Percentiles rank a stretch among this genome's conserved stretches.
Conservation (phyloP, 30 jellyfish, hydroid and myxozoan species). For the Pseudorhiza aurosa region DNA sequence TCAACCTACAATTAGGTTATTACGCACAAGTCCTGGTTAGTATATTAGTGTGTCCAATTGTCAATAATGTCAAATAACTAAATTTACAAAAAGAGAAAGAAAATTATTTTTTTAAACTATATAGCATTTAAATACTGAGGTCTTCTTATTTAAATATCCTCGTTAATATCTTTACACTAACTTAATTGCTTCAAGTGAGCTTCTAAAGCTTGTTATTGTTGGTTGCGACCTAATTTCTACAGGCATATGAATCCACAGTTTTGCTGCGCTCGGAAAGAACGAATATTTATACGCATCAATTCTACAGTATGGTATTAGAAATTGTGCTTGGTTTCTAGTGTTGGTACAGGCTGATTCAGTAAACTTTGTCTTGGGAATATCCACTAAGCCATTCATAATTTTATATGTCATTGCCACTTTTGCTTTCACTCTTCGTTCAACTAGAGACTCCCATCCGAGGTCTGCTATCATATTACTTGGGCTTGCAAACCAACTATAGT, state of each 20-base stretch:
- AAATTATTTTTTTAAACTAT: no score
- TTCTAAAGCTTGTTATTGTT: neutral
- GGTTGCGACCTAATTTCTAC: neutral
- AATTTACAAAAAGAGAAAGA: no score
- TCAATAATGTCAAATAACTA: no score
- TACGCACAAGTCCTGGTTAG: no score
- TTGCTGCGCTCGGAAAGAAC: neutral
- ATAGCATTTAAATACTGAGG: no score
- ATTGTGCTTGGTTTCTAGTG: neutral
- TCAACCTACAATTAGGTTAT: no score
- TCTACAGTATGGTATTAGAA: neutral
- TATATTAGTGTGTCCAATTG: no score
- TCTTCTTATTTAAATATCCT: no score
- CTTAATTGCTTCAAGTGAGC: neutral
- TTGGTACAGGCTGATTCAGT: neutral
- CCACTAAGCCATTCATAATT: neutral
- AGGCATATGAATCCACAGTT: neutral
- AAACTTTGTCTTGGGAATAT: neutral
- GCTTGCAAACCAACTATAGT: neutral
- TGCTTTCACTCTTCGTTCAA: conserved; percentile 7
- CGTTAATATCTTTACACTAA: neutral
- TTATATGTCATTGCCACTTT: conserved; percentile 2
- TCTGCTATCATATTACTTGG: neutral
- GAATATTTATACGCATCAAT: no score
- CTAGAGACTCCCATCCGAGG: neutral